These are phyloP conservation scores for Microcebus tavaratra DNA, from an alignment of 2,113 vertebrate species.

Conservation along the genomic window DNA sequence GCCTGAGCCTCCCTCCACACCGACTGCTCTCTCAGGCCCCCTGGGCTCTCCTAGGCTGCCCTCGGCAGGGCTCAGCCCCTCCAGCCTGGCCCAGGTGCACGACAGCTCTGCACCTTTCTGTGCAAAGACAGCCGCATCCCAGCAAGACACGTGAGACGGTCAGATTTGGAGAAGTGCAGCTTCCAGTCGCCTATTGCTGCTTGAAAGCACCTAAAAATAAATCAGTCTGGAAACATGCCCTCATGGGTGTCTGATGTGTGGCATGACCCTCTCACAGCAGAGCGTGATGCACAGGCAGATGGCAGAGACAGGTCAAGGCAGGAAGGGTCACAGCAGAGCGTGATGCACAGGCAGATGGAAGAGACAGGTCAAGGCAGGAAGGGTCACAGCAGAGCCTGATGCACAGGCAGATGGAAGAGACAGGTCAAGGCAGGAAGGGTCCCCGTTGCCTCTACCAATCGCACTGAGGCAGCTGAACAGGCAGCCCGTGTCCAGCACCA, in stretches of 20 bases:
- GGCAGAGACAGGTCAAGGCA: too few relatives aligned
- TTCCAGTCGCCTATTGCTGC: not conserved
- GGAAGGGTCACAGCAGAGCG: too few relatives aligned
- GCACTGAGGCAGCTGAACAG: too few relatives aligned
- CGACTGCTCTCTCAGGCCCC: too few relatives aligned
- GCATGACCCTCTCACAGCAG: not conserved
- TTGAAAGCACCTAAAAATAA: not conserved
- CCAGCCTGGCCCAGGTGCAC: not conserved
- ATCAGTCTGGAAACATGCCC: too few relatives aligned
- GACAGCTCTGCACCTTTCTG: not conserved
- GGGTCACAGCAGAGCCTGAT: fast-evolving
- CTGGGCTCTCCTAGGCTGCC: not conserved
- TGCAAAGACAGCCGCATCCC: not conserved
- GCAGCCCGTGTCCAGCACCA: fast-evolving
- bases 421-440: not conserved
- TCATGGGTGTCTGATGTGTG: not conserved
- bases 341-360: too few relatives aligned
- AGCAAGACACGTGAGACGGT: fast-evolving
- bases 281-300: too few relatives aligned
- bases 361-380: too few relatives aligned
- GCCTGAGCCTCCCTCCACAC: too few relatives aligned
- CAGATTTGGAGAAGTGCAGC: not conserved
- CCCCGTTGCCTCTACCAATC: not conserved
- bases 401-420: not conserved
- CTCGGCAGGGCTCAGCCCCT: not conserved